Base-by-base conservation (phyloP, 2,888 invertebrate genomes). In the Protonemura montana region DNA sequence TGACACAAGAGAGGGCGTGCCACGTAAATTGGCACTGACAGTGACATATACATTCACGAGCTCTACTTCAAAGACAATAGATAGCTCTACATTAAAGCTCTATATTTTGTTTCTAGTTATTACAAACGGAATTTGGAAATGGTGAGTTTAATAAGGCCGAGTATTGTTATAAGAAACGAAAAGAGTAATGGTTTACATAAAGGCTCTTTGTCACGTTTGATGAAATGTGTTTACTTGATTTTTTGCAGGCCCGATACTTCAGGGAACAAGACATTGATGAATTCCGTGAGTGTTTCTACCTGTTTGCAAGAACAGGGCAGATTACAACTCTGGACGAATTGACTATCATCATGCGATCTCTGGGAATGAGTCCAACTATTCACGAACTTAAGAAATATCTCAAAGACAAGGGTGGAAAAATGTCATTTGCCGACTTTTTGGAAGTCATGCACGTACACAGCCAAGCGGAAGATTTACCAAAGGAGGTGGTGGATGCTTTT, bases 261-360 rank as follows among this genome's bases (percentile, higher is more conserved):
- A 96, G 96, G 90, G 98, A 98, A 92, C 96, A 97, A 91, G 98
- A 98, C 90, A 98, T 98, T 89, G 98, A 98, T 93, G 98, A 98
- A 91, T 98, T 98, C 91, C 95, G 98, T 90, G 98, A 99, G 93
- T 99, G 98, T 90, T 99, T 98, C 92, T 98, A 98, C 91, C 93
- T 99, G 86, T 98, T 98, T 91, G 98, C 98, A 0, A 93, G 97
- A 82, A 96, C 96, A 59, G 98, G 98, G 0, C 96, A 96, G 91
- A 98, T 99, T 85, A 95, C 95, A 26, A 96, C 96, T 0, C 92
- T 98, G 88, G 98, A 98, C 90, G 98, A 98, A 91, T 92, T 99
- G 87, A 97, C 97, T 0, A 95, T 97, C 0, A 97, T 98, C 42
- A 99, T 98, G 98, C 92, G 98, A 88, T 98, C 98, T 0, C 92